Evolutionary conservation across 2,113 vertebrate genomes (phyloP).

Genomic region (Macquaria ambigua): DNA sequence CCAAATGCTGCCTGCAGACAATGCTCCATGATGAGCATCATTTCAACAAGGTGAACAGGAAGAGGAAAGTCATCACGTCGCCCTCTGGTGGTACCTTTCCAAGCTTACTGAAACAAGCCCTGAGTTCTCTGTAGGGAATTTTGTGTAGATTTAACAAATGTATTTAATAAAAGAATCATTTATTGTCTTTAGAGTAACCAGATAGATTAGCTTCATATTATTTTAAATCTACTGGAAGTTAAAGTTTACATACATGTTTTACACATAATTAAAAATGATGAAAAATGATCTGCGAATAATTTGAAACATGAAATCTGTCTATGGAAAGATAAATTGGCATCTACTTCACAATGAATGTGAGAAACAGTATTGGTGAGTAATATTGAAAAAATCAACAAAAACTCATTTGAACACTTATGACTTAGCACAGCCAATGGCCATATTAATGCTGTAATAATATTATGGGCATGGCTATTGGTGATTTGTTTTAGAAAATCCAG

Average conservation of each 20-base stretch:
- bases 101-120: not conserved
- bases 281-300: not conserved
- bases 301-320: not conserved
- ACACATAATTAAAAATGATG: not conserved
- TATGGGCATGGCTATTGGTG: not conserved
- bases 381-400: not conserved
- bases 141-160: not conserved
- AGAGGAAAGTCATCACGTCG: conserved; percentile 8
- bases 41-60: conserved; percentile 11
- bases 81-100: conserved; percentile 57
- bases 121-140: not conserved
- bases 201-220: not conserved
- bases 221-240: not conserved
- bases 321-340: not conserved
- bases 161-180: not conserved
- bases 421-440: not conserved
- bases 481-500: not conserved
- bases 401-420: not conserved
- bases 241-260: not conserved
- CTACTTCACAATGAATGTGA: not conserved
- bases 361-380: not conserved
- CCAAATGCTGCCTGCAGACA: conserved; percentile 20
- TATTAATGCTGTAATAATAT: not conserved
- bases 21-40: conserved; percentile 14
- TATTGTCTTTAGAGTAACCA: not conserved